These are phyloP conservation scores for Archivesica marissinica DNA, from an alignment of 1,140 invertebrate species.

Conservation along the genomic window DNA sequence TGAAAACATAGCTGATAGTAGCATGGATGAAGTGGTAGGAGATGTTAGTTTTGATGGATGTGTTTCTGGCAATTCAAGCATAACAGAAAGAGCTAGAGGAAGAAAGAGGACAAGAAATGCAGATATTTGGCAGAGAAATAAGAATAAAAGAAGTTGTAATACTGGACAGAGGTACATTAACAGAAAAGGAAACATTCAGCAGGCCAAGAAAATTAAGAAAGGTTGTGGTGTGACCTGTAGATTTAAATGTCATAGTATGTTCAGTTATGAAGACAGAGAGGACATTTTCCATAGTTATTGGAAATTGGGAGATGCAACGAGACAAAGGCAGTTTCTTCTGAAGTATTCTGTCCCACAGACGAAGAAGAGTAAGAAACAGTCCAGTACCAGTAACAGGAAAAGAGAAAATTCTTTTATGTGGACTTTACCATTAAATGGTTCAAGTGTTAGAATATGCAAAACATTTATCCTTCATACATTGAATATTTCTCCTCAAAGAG, in stretches of 20 bases:
- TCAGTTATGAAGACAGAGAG: background rate
- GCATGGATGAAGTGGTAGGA: too few species aligned
- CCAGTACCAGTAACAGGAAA: background rate
- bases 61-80: too few species aligned
- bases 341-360: background rate
- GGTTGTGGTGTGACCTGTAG: constrained; percentile 12
- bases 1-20: too few species aligned
- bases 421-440: constrained; percentile 1
- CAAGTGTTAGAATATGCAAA: constrained; percentile 24
- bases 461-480: constrained; percentile 39
- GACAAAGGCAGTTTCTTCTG: constrained; percentile 9
- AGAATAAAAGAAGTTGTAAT: background rate
- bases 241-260: constrained; percentile 7
- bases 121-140: background rate
- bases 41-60: too few species aligned
- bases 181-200: background rate
- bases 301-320: background rate
- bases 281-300: constrained; percentile 45
- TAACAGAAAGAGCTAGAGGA: too few species aligned
- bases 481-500: constrained; percentile 19
- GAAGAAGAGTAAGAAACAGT: background rate
- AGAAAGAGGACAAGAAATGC: background rate
- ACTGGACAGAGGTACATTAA: background rate
- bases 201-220: background rate
- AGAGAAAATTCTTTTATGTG: background rate